Conservation (phyloP, 2,113 vertebrate genomes). For the Apeltes quadracus region DNA sequence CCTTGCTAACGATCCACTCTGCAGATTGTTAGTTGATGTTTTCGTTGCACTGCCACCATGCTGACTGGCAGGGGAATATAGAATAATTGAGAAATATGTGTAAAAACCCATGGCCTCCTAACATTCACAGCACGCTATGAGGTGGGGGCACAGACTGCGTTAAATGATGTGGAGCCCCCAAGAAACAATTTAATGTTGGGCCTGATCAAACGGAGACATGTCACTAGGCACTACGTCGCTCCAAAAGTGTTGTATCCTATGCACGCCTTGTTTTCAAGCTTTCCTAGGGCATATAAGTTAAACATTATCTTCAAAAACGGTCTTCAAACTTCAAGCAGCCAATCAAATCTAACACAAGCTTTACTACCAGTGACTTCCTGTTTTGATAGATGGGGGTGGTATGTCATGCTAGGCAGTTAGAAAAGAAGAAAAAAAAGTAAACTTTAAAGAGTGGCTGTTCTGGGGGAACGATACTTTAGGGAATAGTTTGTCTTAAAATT, state of each 20-base stretch:
- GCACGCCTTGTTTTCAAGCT: background rate
- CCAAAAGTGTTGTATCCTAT: background rate
- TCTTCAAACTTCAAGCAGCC: background rate
- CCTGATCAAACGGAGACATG: no score
- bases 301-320: background rate
- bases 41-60: constrained; percentile 14
- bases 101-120: no score
- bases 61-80: constrained; percentile 25
- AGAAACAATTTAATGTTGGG: no score
- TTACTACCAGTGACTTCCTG: background rate
- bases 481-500: background rate
- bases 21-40: constrained; percentile 35
- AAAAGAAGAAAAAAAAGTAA: no score
- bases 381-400: background rate
- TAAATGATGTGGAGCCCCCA: background rate
- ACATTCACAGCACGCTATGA: background rate
- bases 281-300: background rate
- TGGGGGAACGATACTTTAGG: background rate
- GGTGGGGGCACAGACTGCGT: background rate
- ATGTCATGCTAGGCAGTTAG: background rate
- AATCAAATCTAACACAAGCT: background rate
- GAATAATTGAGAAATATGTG: no score
- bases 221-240: no score
- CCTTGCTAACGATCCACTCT: constrained; percentile 17
- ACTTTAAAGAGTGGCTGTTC: background rate